Conservation (phyloP, 2,113 vertebrate species). For the Dendrocopos noguchii region DNA sequence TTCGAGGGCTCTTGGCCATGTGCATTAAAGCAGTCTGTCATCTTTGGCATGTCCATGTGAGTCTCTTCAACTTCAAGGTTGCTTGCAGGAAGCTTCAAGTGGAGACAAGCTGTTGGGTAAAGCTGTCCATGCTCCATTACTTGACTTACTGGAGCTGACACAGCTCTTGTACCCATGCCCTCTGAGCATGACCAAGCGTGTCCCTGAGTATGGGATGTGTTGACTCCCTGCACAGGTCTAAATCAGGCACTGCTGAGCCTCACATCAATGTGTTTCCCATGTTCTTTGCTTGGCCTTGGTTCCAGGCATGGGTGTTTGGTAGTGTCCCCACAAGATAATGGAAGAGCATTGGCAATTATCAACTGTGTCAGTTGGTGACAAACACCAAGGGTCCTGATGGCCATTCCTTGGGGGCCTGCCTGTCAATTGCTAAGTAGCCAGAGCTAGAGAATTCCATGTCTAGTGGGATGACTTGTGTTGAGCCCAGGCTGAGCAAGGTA, state of each 20-base stretch:
- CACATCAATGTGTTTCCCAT: accelerated
- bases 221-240: accelerated
- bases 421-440: too few relatives aligned
- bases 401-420: too few relatives aligned
- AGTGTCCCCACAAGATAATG: neutral
- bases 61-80: neutral
- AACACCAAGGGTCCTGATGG: neutral
- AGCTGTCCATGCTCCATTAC: neutral
- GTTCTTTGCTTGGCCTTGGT: neutral
- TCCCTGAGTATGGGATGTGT: accelerated
- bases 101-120: neutral
- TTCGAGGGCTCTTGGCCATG: accelerated
- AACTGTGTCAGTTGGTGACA: neutral
- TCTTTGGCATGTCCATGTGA: accelerated
- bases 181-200: neutral
- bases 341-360: neutral
- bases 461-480: neutral
- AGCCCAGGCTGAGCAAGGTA: neutral
- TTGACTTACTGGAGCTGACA: neutral
- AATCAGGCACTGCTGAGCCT: neutral
- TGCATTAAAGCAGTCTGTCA: accelerated
- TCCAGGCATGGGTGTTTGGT: accelerated
- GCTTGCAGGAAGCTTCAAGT: neutral
- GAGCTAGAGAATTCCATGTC: neutral
- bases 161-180: neutral